Percentiles rank a stretch among this genome's conserved stretches.
Conservation (phyloP, 1,140 invertebrate species). For the Pogonomyrmex barbatus region DNA sequence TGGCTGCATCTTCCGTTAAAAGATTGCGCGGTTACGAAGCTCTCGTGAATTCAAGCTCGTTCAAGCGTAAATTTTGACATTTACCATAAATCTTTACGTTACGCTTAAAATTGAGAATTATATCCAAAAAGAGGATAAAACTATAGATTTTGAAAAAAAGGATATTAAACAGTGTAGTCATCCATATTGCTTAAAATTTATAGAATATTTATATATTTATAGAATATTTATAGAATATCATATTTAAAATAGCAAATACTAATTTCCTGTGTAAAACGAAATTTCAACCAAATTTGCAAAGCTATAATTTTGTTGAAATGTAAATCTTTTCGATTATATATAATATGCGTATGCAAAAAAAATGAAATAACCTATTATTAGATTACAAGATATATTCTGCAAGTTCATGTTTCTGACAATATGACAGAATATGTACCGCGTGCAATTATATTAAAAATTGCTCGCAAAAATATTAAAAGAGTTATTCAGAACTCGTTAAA, state of each 20-base stretch:
- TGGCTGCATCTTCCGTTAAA: slow-evolving; percentile 24
- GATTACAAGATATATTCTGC: background rate
- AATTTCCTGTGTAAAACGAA: background rate
- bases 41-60: slow-evolving; percentile 3
- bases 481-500: background rate
- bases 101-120: slow-evolving; percentile 13
- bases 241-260: slow-evolving; percentile 15
- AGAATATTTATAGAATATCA: background rate
- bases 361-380: slow-evolving; percentile 10
- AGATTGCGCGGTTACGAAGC: background rate
- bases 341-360: slow-evolving; percentile 6
- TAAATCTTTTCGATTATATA: slow-evolving; percentile 13
- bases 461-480: slow-evolving; percentile 1
- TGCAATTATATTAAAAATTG: slow-evolving; percentile 10
- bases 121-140: background rate
- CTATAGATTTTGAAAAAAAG: background rate
- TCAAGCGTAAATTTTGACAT: background rate
- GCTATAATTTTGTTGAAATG: slow-evolving; percentile 5
- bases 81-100: slow-evolving; percentile 19
- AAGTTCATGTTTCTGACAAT: background rate
- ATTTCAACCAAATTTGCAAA: background rate
- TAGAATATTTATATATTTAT: background rate
- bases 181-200: background rate
- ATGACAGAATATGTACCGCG: background rate
- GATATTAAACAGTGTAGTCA: background rate